Base-by-base conservation (phyloP, 2,888 invertebrate genomes). In the Cheilosia soror region DNA sequence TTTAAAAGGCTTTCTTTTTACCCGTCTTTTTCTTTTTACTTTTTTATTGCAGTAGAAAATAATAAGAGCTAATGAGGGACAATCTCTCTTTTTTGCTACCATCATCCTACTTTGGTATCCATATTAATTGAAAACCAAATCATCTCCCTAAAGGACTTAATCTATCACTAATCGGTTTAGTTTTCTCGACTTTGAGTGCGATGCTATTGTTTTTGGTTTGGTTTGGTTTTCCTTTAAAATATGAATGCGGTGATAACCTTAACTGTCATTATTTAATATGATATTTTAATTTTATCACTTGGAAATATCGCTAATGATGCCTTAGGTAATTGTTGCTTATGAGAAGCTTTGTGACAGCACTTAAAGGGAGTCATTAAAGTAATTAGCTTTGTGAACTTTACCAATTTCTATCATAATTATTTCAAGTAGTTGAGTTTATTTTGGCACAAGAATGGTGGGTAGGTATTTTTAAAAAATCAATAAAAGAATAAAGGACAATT, bases 51-150 rank as follows among this genome's bases (percentile, higher is more conserved):
- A 66, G 51, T 44, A n/a, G 13, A 13, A 11, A 60, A 66, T 76
- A 76, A 76, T 76, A 51, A 60, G 51, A 51, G n/a, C 68, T 68
- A 60, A 68, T 58, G 40, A 75, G 20, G 49, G 44, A 13, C 40
- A 58, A 40, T 55, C 15, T 31, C 31, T n/a, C 5, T 29, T 15
- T 7, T 13, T 63, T 40, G n/a, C 40, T 11, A 7, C 5, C 27
- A 15, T n/a, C 31, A n/a, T 20, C 40, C 7, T 13, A n/a, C n/a
- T 47, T 11, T 55, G 77, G 51, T 71, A 47, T 72, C 71, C 68
- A 78, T 68, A 68, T 79, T 83, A 79, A 83, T 83, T 83, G 83
- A 79, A 83, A 73, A 79, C 73, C 73, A 73, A 83, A 73, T 83
- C 83, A 73, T 68, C 66, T 83, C 49, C 55, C 68, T 49, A 27